Percentiles rank a stretch among this genome's conserved stretches.
These are phyloP conservation scores for Heliconius cydno DNA, from an alignment of 2,888 invertebrate species.

Conservation along the genomic window DNA sequence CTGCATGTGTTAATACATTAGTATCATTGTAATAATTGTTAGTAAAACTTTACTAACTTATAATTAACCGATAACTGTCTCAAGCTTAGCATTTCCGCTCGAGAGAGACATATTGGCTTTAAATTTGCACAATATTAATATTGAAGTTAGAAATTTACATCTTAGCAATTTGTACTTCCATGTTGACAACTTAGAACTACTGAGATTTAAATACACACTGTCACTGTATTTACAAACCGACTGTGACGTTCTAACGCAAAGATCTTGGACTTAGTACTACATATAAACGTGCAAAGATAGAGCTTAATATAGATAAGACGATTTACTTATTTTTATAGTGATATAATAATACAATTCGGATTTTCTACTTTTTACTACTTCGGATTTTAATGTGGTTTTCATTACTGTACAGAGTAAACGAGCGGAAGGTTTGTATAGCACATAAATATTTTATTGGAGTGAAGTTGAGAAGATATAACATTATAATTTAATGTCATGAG, in stretches of 20 bases:
- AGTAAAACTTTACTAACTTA: too few species aligned
- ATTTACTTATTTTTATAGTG: not conserved
- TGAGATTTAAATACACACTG: too few species aligned
- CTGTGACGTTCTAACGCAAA: not conserved
- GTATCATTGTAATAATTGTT: too few species aligned
- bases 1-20: too few species aligned
- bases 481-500: not conserved
- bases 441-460: not conserved
- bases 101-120: not conserved
- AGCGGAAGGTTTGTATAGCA: too few species aligned
- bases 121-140: slow-evolving; percentile 14
- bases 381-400: too few species aligned
- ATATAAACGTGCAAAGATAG: not conserved
- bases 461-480: not conserved
- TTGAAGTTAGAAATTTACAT: slow-evolving; percentile 22
- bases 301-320: not conserved
- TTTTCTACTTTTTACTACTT: too few species aligned
- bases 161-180: slow-evolving; percentile 7
- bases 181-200: not conserved
- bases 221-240: not conserved
- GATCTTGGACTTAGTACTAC: not conserved
- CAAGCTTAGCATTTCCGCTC: not conserved
- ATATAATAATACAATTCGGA: not conserved
- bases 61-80: not conserved
- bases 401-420: too few species aligned